phyloP scores from a whole-genome alignment of 2,888 invertebrate genomes.

The Psylliodes chrysocephalus region DNA sequence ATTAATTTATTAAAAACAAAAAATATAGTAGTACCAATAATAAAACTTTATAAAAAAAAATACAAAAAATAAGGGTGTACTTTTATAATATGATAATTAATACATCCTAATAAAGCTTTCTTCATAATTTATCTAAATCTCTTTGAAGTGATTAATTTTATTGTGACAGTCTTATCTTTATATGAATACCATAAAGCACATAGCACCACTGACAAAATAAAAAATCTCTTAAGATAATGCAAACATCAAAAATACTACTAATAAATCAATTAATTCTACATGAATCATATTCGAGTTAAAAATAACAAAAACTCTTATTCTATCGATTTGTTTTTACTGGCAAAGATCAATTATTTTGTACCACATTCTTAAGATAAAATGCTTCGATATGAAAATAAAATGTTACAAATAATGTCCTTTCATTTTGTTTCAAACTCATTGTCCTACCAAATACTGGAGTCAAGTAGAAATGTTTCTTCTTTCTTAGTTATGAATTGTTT shows the following conservation, averaged over 20 bases:
- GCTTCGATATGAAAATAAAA: conserved; percentile 1
- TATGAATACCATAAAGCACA: conserved; percentile 24
- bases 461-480: no score
- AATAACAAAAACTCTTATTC: conserved; percentile 14
- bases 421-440: neutral
- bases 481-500: no score
- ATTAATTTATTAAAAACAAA: no score
- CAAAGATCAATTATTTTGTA: conserved; percentile 21
- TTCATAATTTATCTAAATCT: neutral
- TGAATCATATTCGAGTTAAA: conserved; percentile 11
- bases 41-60: no score
- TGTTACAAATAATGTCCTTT: neutral
- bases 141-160: neutral
- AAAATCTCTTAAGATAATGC: conserved; percentile 7
- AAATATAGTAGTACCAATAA: no score
- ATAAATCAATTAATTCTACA: conserved; percentile 10
- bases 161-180: conserved; percentile 23
- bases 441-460: no score
- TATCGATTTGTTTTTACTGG: conserved; percentile 11
- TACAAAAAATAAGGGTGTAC: no score
- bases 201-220: conserved; percentile 30
- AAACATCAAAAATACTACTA: conserved; percentile 31
- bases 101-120: neutral
- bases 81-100: no score
- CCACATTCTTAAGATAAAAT: conserved; percentile 18